A percentile compares a stretch with the other conserved stretches of the same genome.
phyloP scores from a whole-genome alignment of 1,140 invertebrate genomes.

The Danaus plexippus region DNA sequence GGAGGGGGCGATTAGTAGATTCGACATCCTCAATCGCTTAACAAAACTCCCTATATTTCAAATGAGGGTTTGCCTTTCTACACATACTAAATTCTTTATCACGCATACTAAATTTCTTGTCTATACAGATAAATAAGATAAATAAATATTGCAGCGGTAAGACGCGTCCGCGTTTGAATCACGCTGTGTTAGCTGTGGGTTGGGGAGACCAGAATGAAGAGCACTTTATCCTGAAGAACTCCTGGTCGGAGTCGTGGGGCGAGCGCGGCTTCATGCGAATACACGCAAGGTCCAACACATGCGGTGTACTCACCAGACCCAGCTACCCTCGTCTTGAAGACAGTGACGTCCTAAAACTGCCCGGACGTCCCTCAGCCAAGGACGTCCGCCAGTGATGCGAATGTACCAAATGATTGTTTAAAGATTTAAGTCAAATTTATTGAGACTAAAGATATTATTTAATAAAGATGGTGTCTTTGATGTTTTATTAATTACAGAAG shows the following conservation, averaged over 20 bases:
- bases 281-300: conserved; percentile 42
- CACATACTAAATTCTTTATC: no score
- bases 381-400: background rate
- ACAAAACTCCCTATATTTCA: background rate
- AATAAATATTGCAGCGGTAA: conserved; percentile 29
- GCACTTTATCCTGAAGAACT: conserved; percentile 53
- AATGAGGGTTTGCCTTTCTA: no score
- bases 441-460: no score
- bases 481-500: no score
- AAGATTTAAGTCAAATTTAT: no score
- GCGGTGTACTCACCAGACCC: conserved; percentile 42
- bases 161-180: conserved; percentile 27
- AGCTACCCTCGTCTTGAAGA: conserved; percentile 39
- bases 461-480: no score
- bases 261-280: conserved; percentile 43
- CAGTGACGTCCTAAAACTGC: conserved; percentile 22
- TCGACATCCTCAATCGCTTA: background rate
- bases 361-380: conserved; percentile 9
- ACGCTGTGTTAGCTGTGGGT: conserved; percentile 51
- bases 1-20: background rate
- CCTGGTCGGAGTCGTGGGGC: conserved; percentile 46
- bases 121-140: no score
- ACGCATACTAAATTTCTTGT: no score
- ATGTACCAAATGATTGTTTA: no score
- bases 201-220: conserved; percentile 35